phyloP scores from a whole-genome alignment of 2,888 invertebrate genomes.

The Cremastobaeus sp. region DNA sequence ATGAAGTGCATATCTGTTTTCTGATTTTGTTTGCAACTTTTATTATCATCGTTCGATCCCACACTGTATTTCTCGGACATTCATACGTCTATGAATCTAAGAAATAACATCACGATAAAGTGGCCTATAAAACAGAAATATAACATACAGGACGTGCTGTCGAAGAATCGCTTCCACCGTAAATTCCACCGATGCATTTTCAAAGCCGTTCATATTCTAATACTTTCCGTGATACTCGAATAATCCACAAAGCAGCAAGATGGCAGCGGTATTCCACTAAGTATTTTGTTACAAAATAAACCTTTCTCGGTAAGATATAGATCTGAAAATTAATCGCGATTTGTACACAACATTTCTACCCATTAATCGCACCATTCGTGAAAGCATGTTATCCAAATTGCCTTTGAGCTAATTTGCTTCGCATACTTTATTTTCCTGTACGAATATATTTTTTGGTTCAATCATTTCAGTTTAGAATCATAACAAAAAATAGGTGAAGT shows the following conservation, averaged over 20 bases:
- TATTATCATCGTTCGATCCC: slow-evolving; percentile 1
- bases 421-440: slow-evolving; percentile 33
- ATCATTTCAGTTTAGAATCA: not conserved
- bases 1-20: not conserved
- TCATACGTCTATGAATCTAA: not conserved
- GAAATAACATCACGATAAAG: slow-evolving; percentile 12
- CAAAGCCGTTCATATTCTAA: slow-evolving; percentile 21
- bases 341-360: slow-evolving; percentile 67
- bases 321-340: slow-evolving; percentile 48
- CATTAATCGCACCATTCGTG: slow-evolving; percentile 71
- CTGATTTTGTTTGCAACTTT: slow-evolving; percentile 6
- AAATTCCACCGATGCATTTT: slow-evolving; percentile 22
- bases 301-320: slow-evolving; percentile 69
- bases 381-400: slow-evolving; percentile 26
- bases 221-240: slow-evolving; percentile 21
- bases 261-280: slow-evolving; percentile 79
- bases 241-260: slow-evolving; percentile 79
- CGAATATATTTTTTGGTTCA: not conserved
- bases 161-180: slow-evolving; percentile 22
- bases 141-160: slow-evolving; percentile 39
- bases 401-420: slow-evolving; percentile 57
- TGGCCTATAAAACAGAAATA: slow-evolving; percentile 15
- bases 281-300: slow-evolving; percentile 41
- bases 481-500: too few species aligned
- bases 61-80: not conserved